Evolutionary conservation across 2,113 vertebrate genomes (phyloP).

Genomic region (Nerophis ophidion): DNA sequence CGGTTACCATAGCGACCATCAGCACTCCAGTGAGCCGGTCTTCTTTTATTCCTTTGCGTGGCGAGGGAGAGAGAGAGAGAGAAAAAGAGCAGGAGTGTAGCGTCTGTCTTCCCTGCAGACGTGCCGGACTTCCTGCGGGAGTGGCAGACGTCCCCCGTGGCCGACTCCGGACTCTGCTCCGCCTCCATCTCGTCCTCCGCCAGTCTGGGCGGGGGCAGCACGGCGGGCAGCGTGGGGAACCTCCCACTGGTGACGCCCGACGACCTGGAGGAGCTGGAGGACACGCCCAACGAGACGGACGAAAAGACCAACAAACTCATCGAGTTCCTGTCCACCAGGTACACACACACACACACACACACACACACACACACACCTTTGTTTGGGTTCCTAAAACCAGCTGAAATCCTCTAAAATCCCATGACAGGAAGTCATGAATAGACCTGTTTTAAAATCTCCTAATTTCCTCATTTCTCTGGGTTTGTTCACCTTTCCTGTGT

Average conservation of each 20-base stretch:
- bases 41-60: neutral
- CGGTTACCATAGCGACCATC: slow-evolving; percentile 84
- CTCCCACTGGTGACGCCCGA: slow-evolving; percentile 90
- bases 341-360: neutral
- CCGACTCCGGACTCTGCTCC: slow-evolving; percentile 91
- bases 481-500: too few species aligned
- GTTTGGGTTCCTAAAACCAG: too few species aligned
- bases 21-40: slow-evolving; percentile 80
- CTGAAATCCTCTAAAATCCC: too few species aligned
- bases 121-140: slow-evolving; percentile 93
- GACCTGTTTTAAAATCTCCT: too few species aligned
- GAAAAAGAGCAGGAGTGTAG: too few species aligned
- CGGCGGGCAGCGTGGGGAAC: slow-evolving; percentile 85
- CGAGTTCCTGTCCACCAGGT: slow-evolving; percentile 97
- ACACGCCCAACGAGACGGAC: slow-evolving; percentile 76
- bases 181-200: slow-evolving; percentile 95
- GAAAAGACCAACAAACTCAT: slow-evolving; percentile 97
- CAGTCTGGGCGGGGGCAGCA: slow-evolving; percentile 78
- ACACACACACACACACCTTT: neutral
- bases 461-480: too few species aligned
- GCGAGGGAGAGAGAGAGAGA: too few species aligned
- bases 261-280: slow-evolving; percentile 87
- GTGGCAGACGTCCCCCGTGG: slow-evolving; percentile 87
- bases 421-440: too few species aligned
- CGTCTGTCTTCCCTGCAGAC: slow-evolving; percentile 61